Base-by-base conservation (phyloP, 2,113 vertebrate genomes). In the Orientallactaga bullata region DNA sequence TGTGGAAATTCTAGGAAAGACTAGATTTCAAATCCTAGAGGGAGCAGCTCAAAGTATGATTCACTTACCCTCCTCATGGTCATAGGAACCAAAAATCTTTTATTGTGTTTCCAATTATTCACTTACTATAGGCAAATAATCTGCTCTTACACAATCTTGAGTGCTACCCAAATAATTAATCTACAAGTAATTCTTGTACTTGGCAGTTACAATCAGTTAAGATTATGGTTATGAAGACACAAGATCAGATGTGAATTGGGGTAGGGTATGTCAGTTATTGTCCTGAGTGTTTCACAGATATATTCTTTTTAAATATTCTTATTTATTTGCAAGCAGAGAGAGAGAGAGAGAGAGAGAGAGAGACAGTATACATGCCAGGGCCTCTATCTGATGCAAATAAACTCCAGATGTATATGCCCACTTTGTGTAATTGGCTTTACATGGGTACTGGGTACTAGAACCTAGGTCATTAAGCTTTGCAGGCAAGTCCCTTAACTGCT, bases 1-100 rank as follows among this genome's bases (percentile, higher is more conserved):
- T 7, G 8, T 82, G 24, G 74, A 15, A 66, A 37, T 76, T 83
- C 92, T 17, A 77, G 84, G 20, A 88, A 96, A 91, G 35, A 18
- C 61, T 1, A n/a, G 17, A 89, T 96, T 85, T 92, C 23, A 72
- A 83, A 72, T 35, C 42, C 63, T 30, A 55, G 26, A 83, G 17
- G 5, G 39, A 76, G 15, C 15, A 88, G 30, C 28, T 91, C 28
- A 76, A 79, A 73, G 35, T 55, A 66, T 5, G 39, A 85, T 26
- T 88, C 39, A 21, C 9, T 55, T 66, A 3, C 23, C 30, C 32
- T 65, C 24, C 16, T 13, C 39, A 51, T 77, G 91, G 85, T 89
- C 47, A 51, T 77, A 20, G n/a, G 47, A 78, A 79, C 79, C 61
- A 55, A 60, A 94, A 79, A n/a, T 3, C 68, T 60, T 66, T 74